Conservation (phyloP, 1,140 invertebrate species). For the Melitaea cinxia region DNA sequence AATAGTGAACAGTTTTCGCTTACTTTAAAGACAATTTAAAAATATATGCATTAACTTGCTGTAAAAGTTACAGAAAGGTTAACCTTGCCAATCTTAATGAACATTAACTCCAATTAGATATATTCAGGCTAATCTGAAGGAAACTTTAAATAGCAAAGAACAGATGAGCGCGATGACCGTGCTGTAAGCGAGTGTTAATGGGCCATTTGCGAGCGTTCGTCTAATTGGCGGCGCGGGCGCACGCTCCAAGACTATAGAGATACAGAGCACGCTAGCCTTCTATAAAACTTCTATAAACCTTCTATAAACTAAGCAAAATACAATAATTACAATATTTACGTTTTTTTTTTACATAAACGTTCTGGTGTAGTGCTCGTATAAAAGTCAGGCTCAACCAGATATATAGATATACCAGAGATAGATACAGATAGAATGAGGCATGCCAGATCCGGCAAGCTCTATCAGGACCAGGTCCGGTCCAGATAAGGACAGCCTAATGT, state of each 20-base stretch:
- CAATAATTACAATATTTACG: not conserved
- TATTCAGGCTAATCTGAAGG: constrained; percentile 31
- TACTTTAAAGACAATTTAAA: not conserved
- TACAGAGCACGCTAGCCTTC: constrained; percentile 34
- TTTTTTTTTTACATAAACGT: too few species aligned
- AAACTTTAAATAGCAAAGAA: constrained; percentile 33
- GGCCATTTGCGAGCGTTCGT: constrained; percentile 64
- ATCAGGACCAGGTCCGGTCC: too few species aligned
- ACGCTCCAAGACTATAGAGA: constrained; percentile 40
- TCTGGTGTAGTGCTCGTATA: too few species aligned
- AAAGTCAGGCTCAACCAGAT: too few species aligned
- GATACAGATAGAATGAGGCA: too few species aligned
- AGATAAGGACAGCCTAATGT: too few species aligned
- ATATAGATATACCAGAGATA: too few species aligned
- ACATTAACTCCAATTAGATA: constrained; percentile 30
- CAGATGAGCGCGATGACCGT: constrained; percentile 50
- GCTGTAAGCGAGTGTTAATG: constrained; percentile 72
- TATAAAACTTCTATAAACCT: not conserved
- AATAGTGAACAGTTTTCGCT: too few species aligned
- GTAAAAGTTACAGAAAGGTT: not conserved
- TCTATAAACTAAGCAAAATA: not conserved
- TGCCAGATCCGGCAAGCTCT: too few species aligned
- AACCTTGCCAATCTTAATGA: constrained; percentile 19
- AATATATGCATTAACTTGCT: too few species aligned
- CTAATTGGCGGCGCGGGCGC: constrained; percentile 66